Conservation (phyloP, 2,113 vertebrate genomes). For the Benthochromis sp. region DNA sequence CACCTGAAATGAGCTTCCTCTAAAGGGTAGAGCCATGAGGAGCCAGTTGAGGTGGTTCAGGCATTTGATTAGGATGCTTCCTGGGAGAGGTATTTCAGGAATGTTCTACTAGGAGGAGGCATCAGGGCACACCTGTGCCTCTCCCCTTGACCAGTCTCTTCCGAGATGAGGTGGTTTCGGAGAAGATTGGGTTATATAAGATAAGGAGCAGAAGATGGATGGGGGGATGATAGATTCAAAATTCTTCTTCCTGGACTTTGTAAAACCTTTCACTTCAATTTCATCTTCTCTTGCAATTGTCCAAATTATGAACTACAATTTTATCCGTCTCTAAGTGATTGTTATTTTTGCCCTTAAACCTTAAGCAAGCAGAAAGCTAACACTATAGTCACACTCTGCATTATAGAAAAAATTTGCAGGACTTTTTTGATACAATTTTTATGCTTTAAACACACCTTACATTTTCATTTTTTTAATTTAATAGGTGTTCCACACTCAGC, state of each 20-base stretch:
- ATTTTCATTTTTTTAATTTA: rapidly evolving
- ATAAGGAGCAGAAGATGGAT: background rate
- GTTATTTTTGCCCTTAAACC: background rate
- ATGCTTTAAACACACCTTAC: background rate
- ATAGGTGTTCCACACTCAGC: background rate
- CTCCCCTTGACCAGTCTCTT: background rate
- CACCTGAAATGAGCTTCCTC: background rate
- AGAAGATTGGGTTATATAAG: background rate
- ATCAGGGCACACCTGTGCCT: background rate
- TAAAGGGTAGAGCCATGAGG: background rate
- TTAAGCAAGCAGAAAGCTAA: background rate
- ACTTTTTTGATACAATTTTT: background rate
- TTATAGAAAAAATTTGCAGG: background rate
- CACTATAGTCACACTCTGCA: rapidly evolving
- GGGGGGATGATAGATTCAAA: rapidly evolving
- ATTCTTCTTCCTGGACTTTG: background rate
- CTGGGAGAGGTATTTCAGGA: background rate
- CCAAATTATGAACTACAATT: background rate
- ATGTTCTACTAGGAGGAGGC: background rate
- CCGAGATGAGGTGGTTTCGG: background rate
- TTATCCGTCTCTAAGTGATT: rapidly evolving
- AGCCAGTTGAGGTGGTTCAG: background rate
- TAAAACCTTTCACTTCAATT: background rate
- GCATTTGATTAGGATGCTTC: background rate
- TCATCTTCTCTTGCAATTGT: background rate